Base-by-base conservation (phyloP, 2,888 invertebrate genomes). In the Carabus problematicus region DNA sequence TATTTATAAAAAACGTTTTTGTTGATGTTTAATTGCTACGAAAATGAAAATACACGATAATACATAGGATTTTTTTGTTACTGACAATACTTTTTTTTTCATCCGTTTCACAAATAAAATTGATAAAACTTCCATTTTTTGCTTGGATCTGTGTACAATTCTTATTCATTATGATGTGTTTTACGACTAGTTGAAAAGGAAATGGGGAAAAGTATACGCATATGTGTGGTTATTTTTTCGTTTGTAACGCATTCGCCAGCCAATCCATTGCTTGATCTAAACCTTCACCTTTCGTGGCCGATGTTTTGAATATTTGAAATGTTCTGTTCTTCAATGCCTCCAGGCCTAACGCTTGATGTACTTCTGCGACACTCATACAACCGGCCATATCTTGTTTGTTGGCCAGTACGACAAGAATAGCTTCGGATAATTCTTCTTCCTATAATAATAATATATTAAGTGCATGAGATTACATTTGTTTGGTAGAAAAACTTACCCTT, bases 331-430 rank as follows among this genome's bases (percentile, higher is more conserved):
- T 96, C 66, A 99, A 86, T 11, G 94, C 93, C 76, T 98, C 95
- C 76, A 99, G 85, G 11, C 98, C 98, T 55, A 99, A 85, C 0
- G 97, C 95, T 82, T 95, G 95, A 81, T 98, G 97, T 14, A 98
- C 94, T 82, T 99, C 99, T 0, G 97, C 94, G 0, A 97, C 94
- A 19, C 94, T 94, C 86, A 99, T 91, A 79, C 98, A 97, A 8
- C 98, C 98, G 45, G 97, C 93, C 89, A 99, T 96, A 80, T 99
- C 99, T 84, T 99, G 99, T 85, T 99, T 99, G 83, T 99, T 99
- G 59, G 99, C 99, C 79, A 99, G 84, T 55, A 99, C 97, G 64
- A 98, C 95, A 72, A 99, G 86, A 77, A 98, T 93, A 67, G 98
- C 97, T 76, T 95, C 95, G 76, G 94, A 92, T 79, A 98, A 85